phyloP scores from a whole-genome alignment of 2,888 invertebrate genomes.

The Drosophila ezoana region DNA sequence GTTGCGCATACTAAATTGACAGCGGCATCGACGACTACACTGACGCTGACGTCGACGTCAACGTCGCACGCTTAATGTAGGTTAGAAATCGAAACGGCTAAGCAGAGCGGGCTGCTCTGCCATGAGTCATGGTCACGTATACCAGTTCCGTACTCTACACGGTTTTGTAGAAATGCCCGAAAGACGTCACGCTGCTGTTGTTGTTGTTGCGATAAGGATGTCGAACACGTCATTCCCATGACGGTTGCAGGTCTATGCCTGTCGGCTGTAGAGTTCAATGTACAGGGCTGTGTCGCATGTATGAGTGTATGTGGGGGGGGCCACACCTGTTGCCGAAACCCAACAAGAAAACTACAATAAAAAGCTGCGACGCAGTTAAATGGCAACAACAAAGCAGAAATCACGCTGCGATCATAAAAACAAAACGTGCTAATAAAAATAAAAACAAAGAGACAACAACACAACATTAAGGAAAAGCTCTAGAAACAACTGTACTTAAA shows the following conservation, averaged over 20 bases:
- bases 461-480: constrained; percentile 26
- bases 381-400: constrained; percentile 58
- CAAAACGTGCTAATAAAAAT: constrained; percentile 76
- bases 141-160: constrained; percentile 5
- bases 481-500: constrained; percentile 21
- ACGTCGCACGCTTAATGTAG: constrained; percentile 49
- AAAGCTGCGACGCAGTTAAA: constrained; percentile 69
- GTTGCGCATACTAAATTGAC: constrained; percentile 45
- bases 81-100: constrained; percentile 57
- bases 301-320: constrained; percentile 38
- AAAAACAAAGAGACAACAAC: constrained; percentile 50
- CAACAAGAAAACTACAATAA: constrained; percentile 64
- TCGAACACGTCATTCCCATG: constrained; percentile 70
- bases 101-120: constrained; percentile 30
- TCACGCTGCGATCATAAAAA: constrained; percentile 74
- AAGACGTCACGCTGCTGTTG: constrained; percentile 55
- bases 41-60: constrained; percentile 3
- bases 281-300: constrained; percentile 47
- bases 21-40: constrained; percentile 2
- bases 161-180: constrained; percentile 21
- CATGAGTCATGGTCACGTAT: constrained; percentile 59
- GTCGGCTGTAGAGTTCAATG: constrained; percentile 64
- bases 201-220: constrained; percentile 62
- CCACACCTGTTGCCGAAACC: constrained; percentile 75
- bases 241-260: constrained; percentile 25